phyloP scores from a whole-genome alignment of 92 coral and sea anemone genomes.

The Siderastrea radians region DNA sequence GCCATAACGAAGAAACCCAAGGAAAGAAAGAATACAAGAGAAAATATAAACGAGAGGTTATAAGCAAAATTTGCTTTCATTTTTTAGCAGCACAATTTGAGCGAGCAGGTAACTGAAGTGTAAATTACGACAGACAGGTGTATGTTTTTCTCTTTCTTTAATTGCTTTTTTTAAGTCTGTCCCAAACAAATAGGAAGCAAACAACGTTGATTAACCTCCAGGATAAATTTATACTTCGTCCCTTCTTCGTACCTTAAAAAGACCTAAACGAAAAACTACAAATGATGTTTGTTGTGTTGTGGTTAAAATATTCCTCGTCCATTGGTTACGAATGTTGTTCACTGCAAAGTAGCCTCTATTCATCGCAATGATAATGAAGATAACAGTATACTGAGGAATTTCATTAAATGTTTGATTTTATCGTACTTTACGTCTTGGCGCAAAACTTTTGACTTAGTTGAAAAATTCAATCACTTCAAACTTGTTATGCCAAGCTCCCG shows the following conservation, averaged over 20 bases:
- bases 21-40: too few relatives aligned
- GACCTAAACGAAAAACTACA: background rate
- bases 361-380: background rate
- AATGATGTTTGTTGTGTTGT: background rate
- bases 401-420: background rate
- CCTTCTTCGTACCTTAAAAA: background rate
- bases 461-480: background rate
- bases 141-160: conserved; percentile 2
- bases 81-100: conserved; percentile 10
- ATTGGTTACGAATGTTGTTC: background rate
- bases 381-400: background rate
- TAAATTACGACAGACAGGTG: conserved; percentile 32
- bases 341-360: background rate
- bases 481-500: background rate
- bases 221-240: background rate
- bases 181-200: conserved; percentile 8
- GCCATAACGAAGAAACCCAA: background rate
- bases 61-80: background rate
- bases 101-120: conserved; percentile 3
- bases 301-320: background rate
- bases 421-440: background rate
- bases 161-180: conserved; percentile 27
- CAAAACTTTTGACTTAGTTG: background rate
- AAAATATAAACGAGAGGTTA: too few relatives aligned
- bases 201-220: background rate